These are phyloP conservation scores for Ceryle rudis DNA, from an alignment of 2,797 vertebrate species.

Conservation along the genomic window DNA sequence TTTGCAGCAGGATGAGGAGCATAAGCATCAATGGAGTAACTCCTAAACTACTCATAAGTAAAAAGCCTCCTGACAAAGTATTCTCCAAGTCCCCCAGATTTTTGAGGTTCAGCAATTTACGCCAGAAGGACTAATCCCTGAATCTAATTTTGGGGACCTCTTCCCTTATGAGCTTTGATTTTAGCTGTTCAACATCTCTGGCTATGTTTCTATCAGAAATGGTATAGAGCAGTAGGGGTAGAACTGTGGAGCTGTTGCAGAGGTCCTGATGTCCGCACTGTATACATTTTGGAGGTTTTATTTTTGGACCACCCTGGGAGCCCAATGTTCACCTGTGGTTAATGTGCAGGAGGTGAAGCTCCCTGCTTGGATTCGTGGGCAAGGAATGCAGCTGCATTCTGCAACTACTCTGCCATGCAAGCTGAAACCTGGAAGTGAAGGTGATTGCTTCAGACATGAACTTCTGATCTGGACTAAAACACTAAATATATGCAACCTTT, in stretches of 20 bases:
- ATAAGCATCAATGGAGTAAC: neutral
- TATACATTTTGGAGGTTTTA: neutral
- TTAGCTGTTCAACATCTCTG: neutral
- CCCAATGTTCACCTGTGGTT: rapidly evolving
- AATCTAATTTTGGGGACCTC: neutral
- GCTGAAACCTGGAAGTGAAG: neutral
- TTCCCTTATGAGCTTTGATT: neutral
- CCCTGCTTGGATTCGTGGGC: neutral
- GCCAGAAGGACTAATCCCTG: neutral
- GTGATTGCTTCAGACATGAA: neutral
- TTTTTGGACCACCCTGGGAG: rapidly evolving
- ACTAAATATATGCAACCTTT: neutral
- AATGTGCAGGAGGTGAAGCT: neutral
- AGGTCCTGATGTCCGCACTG: rapidly evolving
- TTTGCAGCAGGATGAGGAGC: neutral
- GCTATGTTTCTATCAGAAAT: neutral
- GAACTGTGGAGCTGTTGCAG: neutral
- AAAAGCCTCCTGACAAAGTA: neutral
- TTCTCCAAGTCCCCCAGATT: neutral
- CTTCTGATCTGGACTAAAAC: neutral
- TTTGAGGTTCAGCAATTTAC: neutral
- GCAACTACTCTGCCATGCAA: neutral
- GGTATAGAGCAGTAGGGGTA: neutral
- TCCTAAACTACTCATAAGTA: neutral
- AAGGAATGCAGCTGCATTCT: neutral